phyloP scores from a whole-genome alignment of 2,113 vertebrate genomes.

The Campylomormyrus tamandua region DNA sequence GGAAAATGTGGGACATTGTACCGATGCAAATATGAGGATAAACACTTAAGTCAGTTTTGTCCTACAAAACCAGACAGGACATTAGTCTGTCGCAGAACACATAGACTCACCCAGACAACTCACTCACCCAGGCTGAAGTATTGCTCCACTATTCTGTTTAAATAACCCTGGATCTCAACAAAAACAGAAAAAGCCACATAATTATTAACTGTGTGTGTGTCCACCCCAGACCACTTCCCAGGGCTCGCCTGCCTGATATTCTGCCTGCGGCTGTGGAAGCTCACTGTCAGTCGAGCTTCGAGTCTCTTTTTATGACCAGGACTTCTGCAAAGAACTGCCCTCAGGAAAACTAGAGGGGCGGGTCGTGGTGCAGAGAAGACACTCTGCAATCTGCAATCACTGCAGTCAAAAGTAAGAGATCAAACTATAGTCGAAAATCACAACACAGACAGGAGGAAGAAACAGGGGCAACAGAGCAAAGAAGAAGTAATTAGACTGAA shows the following conservation, averaged over 20 bases:
- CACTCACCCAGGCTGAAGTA: not conserved
- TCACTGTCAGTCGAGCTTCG: not conserved
- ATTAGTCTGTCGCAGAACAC: not conserved
- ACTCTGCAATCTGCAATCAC: not conserved
- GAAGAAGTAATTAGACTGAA: not conserved
- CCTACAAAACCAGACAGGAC: not conserved
- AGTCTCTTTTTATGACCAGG: not conserved
- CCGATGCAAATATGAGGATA: not conserved
- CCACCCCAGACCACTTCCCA: not conserved
- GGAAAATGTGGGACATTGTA: not conserved
- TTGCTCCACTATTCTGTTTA: slow-evolving; percentile 2
- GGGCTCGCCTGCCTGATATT: not conserved
- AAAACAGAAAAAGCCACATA: not conserved
- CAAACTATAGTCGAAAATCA: not conserved
- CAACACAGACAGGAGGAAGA: not conserved
- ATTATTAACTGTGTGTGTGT: not conserved
- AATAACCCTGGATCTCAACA: not conserved
- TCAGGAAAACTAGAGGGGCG: not conserved
- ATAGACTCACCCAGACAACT: not conserved
- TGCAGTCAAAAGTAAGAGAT: not conserved
- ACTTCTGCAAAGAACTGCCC: not conserved
- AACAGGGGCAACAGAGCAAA: not conserved
- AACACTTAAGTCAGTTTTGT: not conserved
- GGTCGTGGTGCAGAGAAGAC: not conserved
- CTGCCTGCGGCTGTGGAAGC: not conserved